Evolutionary conservation across 2,113 vertebrate genomes (phyloP), one percentile per base, ranked within the genome.

Genomic region (Balaeniceps rex): DNA sequence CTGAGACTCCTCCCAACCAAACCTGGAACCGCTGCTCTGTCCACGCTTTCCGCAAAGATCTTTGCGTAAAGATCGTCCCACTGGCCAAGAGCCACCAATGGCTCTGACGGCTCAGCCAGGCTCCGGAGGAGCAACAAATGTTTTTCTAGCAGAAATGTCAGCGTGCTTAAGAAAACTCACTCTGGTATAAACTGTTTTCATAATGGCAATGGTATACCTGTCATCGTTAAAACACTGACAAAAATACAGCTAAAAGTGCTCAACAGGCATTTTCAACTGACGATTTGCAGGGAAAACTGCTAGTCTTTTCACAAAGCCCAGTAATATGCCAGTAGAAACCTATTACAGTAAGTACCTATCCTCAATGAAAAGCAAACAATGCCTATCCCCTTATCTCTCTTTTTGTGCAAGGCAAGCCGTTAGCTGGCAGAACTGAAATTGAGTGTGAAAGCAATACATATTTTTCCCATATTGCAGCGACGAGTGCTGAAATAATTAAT

Each of bases 31-130:
- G 3, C 17, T 25, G 5, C 60, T 2, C 25, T 21, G 29, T 17
- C 64, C 34, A 2, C 5, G 0, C 6, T 25, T 29, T 7, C 52
- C 47, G 29, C 47, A 38, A 33, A n/a, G n/a, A n/a, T n/a, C 60
- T 60, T 29, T 16, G 9, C 1, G 2, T 1, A 1, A 11, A 55
- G 33, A 16, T 5, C 1, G 2, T 47, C 36, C 34, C n/a, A 1
- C 11, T 12, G 36, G 34, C 42, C 76, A 76, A 36, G n/a, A 36
- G 78, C 25, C 52, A 44, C 47, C 14, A 7, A 24, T 0, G 7
- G 25, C 46, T 57, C 63, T 12, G 42, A 25, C 0, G 3, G 19
- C 40, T 34, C 84, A 38, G 12, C 16, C 9, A 24, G 11, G 19
- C 29, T 68, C 26, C 1, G 7, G 6, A 64, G 52, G 17, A 68